Percentiles rank a stretch among this genome's conserved stretches.
Evolutionary conservation across 1,140 invertebrate genomes (phyloP).

Genomic region (Drosophila ironensis): DNA sequence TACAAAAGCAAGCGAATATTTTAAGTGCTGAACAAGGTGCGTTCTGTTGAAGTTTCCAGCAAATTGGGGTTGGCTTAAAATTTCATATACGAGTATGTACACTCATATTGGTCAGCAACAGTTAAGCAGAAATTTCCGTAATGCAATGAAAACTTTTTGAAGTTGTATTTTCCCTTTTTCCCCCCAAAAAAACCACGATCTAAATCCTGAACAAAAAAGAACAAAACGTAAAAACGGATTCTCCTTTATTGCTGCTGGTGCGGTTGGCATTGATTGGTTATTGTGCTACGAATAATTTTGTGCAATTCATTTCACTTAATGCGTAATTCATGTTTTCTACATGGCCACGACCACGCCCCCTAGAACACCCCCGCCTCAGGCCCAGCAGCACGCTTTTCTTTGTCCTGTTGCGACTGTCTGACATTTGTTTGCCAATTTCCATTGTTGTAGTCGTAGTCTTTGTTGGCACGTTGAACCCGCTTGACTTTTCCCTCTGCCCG

Average conservation of each 20-base stretch:
- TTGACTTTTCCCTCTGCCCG: constrained; percentile 14
- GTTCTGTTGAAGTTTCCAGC: constrained; percentile 19
- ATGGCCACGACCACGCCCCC: constrained; percentile 23
- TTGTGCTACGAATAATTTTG: constrained; percentile 24
- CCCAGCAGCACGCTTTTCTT: constrained; percentile 26
- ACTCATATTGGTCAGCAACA: constrained; percentile 39
- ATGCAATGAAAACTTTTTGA: constrained; percentile 22
- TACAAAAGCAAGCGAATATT: constrained; percentile 2
- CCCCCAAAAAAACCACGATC: no score
- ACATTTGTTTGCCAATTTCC: constrained; percentile 54
- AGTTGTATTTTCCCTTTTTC: constrained; percentile 2
- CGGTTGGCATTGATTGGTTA: constrained; percentile 1
- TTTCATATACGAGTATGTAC: not conserved
- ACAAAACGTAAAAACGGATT: not conserved
- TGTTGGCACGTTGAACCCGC: constrained; percentile 40
- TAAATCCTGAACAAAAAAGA: not conserved
- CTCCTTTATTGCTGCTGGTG: constrained; percentile 4
- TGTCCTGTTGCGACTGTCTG: constrained; percentile 45
- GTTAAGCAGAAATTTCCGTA: constrained; percentile 52
- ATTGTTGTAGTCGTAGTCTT: constrained; percentile 19
- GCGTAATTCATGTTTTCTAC: constrained; percentile 50
- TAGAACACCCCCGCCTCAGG: not conserved
- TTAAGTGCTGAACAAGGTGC: constrained; percentile 21
- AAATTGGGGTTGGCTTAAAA: no score
- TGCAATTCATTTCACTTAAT: constrained; percentile 75